Evolutionary conservation across 2,888 invertebrate genomes (phyloP).

Genomic region (Drosophila subsilvestris): DNA sequence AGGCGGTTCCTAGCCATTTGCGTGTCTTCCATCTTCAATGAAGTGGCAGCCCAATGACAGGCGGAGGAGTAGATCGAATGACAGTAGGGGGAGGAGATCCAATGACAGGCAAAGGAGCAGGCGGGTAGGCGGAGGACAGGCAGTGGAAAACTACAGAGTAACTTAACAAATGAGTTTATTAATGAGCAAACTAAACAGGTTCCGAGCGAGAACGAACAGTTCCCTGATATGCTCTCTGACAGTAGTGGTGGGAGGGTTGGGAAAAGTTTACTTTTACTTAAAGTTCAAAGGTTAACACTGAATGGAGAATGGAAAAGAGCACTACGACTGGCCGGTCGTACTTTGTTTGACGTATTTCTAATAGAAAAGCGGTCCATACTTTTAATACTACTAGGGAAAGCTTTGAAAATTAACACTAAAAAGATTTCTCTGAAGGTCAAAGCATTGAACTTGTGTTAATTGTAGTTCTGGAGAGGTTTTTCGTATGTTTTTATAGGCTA

Average conservation of each 20-base stretch:
- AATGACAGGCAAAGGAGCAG: too few relatives aligned
- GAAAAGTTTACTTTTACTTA: not conserved
- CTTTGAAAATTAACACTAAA: not conserved
- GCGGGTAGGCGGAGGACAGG: too few relatives aligned
- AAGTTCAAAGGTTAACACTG: not conserved
- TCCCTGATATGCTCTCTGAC: not conserved
- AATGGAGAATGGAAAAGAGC: not conserved
- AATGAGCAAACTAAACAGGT: constrained; percentile 40
- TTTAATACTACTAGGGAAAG: not conserved
- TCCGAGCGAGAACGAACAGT: not conserved
- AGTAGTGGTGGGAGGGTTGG: not conserved
- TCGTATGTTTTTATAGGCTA: not conserved
- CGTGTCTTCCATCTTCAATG: constrained; percentile 18
- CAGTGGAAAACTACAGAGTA: constrained; percentile 17
- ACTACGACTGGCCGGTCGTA: not conserved
- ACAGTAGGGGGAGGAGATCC: too few relatives aligned
- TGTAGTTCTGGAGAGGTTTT: not conserved
- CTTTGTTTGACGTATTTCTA: not conserved
- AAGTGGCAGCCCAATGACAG: constrained; percentile 3
- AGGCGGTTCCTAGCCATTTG: constrained; percentile 23
- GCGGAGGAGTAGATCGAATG: not conserved
- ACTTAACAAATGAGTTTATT: constrained; percentile 50
- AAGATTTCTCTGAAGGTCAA: not conserved
- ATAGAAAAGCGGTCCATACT: not conserved
- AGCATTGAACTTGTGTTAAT: not conserved